Base-by-base conservation (phyloP, 2,888 invertebrate genomes). In the Ornithoptera priamus region DNA sequence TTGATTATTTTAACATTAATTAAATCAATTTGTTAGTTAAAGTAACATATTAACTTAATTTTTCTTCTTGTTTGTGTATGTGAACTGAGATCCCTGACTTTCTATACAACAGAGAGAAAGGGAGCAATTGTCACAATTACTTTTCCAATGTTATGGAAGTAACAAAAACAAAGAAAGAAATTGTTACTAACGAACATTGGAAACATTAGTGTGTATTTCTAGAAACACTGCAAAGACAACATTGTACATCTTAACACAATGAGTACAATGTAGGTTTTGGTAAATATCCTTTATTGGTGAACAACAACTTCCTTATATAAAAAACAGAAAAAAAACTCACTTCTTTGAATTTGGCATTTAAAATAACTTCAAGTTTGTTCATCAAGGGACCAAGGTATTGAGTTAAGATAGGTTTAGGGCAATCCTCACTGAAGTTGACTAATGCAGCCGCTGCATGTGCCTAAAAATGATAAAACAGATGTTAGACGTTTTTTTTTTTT, bases 371-470 rank as follows among this genome's bases (percentile, higher is more conserved):
- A 72, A 99, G 94, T 88, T 98, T 98, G 68, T 93, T 93, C 96
- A 99, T 98, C 75, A 99, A 96, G 30, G 95, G 95, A 79, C 98
- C 97, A 73, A 99, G 94, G 85, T 99, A 99, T 74, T 95, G 96
- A 15, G 96, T 96, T 73, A 99, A 93, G 77, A 99, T 98, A 78
- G 95, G 94, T 87, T 99, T 99, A 0, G 99, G 99, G 86, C 99
- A 99, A 88, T 99, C 99, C 93, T 99, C 99, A 81, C 98, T 98
- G 92, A 99, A 99, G 92, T 99, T 99, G 1, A 99, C 99, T 74
- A 99, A 93, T 63, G 99, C 99, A 66, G 99, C 99, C 62, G 99
- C 97, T 77, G 95, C 95, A 77, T 95, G 95, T 68, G 96, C 95
- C 90, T 95, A 93, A 53, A 66, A 24, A 56, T 60, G 68, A 61